Conservation (phyloP, 2,797 vertebrate species). For the Eleutherodactylus coqui region DNA sequence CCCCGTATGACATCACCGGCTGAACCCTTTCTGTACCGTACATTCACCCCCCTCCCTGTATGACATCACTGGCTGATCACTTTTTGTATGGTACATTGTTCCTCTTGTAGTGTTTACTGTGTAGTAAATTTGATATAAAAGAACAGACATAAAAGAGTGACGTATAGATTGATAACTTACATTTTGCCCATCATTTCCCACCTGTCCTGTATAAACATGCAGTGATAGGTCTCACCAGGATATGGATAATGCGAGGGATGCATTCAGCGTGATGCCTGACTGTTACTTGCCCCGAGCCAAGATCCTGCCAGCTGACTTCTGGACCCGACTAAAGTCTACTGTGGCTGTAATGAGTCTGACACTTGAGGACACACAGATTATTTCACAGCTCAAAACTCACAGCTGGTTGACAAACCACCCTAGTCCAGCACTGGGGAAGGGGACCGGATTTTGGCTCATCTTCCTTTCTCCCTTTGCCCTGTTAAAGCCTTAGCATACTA, state of each 20-base stretch:
- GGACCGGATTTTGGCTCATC: conserved; percentile 21
- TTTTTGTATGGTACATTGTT: no score
- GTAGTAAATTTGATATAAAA: no score
- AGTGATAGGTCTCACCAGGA: conserved; percentile 41
- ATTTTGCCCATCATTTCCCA: conserved; percentile 45
- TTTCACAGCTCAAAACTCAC: conserved; percentile 41
- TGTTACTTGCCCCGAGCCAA: conserved; percentile 50
- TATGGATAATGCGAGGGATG: background rate
- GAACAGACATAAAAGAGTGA: conserved; percentile 10
- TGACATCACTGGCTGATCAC: no score
- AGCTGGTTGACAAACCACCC: conserved; percentile 48
- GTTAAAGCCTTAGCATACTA: background rate
- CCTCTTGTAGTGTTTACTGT: no score
- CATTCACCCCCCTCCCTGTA: no score
- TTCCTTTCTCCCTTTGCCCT: conserved; percentile 34
- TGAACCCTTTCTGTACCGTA: no score
- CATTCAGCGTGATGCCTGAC: conserved; percentile 5
- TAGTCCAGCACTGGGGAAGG: background rate
- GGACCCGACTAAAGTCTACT: conserved; percentile 21
- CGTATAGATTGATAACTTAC: conserved; percentile 29
- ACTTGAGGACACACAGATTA: conserved; percentile 46
- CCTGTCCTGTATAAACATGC: conserved; percentile 40
- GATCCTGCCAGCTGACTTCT: conserved; percentile 34
- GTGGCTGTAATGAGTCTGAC: conserved; percentile 48
- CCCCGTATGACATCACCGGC: no score